These are phyloP conservation scores for Melanotaenia pygmaea DNA, from an alignment of 2,797 vertebrate species.

Conservation along the genomic window DNA sequence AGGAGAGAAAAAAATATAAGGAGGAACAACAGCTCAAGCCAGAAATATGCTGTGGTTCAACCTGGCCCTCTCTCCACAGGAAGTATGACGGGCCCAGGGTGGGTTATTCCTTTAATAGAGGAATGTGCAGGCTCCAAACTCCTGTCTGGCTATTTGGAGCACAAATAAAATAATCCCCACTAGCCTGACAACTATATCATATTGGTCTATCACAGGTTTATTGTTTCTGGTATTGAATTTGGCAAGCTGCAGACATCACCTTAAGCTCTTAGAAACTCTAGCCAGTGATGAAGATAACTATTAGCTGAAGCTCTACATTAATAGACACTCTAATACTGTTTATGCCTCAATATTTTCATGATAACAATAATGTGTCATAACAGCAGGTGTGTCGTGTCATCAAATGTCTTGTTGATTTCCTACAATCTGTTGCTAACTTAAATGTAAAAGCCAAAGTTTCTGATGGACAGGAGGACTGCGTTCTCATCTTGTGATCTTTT, in stretches of 20 bases:
- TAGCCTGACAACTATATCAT: background rate
- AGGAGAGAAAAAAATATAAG: slow-evolving; percentile 54
- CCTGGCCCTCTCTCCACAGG: slow-evolving; percentile 83
- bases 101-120: slow-evolving; percentile 82
- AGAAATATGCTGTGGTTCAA: slow-evolving; percentile 85
- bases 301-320: background rate
- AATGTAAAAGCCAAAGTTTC: background rate
- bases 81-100: slow-evolving; percentile 80
- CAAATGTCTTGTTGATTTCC: background rate
- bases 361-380: background rate
- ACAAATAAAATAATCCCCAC: slow-evolving; percentile 35
- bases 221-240: background rate
- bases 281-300: no score
- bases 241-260: background rate
- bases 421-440: background rate
- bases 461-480: background rate
- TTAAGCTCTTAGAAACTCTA: background rate
- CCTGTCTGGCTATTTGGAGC: slow-evolving; percentile 66
- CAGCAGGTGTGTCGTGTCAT: background rate
- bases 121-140: slow-evolving; percentile 77
- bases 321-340: background rate
- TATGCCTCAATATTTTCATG: background rate
- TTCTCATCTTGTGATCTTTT: slow-evolving; percentile 1
- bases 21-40: slow-evolving; percentile 83
- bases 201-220: no score